Evolutionary conservation across 2,797 vertebrate genomes (phyloP).

Genomic region (Austrolebias charrua): DNA sequence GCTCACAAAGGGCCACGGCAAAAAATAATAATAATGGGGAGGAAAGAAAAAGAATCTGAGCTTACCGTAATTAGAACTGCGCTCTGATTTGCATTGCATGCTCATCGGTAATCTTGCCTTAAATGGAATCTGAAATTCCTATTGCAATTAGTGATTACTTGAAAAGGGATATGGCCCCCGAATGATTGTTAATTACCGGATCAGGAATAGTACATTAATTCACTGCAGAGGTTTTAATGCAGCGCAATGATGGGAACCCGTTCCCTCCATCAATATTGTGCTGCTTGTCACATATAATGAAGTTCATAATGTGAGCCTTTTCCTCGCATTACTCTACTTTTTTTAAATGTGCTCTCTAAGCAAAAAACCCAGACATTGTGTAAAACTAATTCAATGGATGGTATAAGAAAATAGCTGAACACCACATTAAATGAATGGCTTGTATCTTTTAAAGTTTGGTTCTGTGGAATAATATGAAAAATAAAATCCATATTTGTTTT

Average conservation of each 20-base stretch:
- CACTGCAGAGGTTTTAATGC: constrained; percentile 69
- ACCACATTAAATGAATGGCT: constrained; percentile 31
- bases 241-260: constrained; percentile 59
- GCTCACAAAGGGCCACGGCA: constrained; percentile 62
- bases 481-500: too few species aligned
- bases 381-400: constrained; percentile 69
- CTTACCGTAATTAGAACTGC: constrained; percentile 76
- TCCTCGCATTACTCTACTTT: constrained; percentile 27
- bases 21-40: constrained; percentile 2
- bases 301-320: constrained; percentile 62
- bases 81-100: constrained; percentile 75
- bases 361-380: constrained; percentile 65
- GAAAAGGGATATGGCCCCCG: constrained; percentile 75
- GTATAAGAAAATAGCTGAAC: constrained; percentile 61
- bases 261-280: constrained; percentile 71
- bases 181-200: constrained; percentile 79
- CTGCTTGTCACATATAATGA: constrained; percentile 74
- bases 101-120: constrained; percentile 73
- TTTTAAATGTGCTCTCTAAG: constrained; percentile 56
- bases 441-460: too few species aligned
- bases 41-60: constrained; percentile 54
- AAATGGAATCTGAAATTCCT: constrained; percentile 78
- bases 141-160: constrained; percentile 79
- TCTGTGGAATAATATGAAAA: too few species aligned
- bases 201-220: constrained; percentile 77